Base-by-base conservation (phyloP, 2,888 invertebrate species). In the Cepaea hortensis region DNA sequence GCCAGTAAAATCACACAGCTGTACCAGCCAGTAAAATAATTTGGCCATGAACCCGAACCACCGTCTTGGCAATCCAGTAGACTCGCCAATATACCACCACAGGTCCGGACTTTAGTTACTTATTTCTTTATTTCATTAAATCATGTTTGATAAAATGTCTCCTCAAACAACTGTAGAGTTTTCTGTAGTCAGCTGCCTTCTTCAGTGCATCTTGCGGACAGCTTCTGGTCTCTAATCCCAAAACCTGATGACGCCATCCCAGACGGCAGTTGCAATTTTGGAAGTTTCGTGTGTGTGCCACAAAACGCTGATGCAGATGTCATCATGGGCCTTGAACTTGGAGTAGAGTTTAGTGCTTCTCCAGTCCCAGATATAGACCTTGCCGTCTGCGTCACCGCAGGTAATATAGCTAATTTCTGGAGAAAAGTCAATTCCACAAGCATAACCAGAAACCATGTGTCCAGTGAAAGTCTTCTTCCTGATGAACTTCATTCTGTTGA, bases 231-330 rank as follows among this genome's bases (percentile, higher is more conserved):
- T 48, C 91, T 90, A 99, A 95, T 99, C 99, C 99, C 99, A 99
- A 95, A 98, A 98, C 95, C 99, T 99, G 91, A 99, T 98, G 90
- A 98, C 95, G 11, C 98, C 98, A 95, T 99, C 99, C 99, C 99
- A 99, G 81, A 99, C 99, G 75, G 98, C 98, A 0, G 99, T 98
- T n/a, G 98, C 97, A 85, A 99, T 96, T 94, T 98, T 97, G 93
- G 98, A 98, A 3, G 99, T 97, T 94, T 99, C 99, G 93, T 99
- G 99, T 0, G 99, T 99, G 95, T 99, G 99, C 99, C 99, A 99
- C 23, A 99, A 95, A 0, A 97, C 96, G 23, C 97, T 96, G 89
- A 99, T 99, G 94, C 99, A 99, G 23, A 99, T 99, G 88, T 98
- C 98, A 91, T 99, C 99, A 94, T 99, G 99, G 0, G 99, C 99